Base-by-base conservation (phyloP, 2,113 vertebrate species). In the Tylochromis polylepis region DNA sequence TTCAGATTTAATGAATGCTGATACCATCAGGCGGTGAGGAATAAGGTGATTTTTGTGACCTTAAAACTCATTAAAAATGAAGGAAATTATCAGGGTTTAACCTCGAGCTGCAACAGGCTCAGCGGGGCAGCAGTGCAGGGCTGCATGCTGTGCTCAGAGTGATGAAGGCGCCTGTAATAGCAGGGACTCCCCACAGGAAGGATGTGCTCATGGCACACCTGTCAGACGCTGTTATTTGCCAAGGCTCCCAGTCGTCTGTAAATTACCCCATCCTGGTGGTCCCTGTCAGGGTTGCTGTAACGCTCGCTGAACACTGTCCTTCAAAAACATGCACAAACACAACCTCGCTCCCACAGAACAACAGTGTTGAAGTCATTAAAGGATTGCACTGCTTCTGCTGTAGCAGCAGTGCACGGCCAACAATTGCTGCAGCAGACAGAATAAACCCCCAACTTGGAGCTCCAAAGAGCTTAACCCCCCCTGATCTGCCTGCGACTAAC, bases 201-300 rank as follows among this genome's bases (percentile, higher is more conserved):
- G 85, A 91, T 79, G 86, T 82, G 87, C 80, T 87, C 84, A 77
- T 80, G 82, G 89, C 86, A 82, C 93, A 93, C 94, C 91, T 95
- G 94, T 94, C 94, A 94, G 91, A 93, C 88, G 3, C 31, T 90
- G 91, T 93, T 93, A 94, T 94, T 94, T 94, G 93, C 87, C 83
- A 58, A 89, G 88, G 85, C 92, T 93, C 65, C 85, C 87, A 88
- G 92, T 88, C 82, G 84, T 89, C 93, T 89, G 91, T 78, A 93
- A 89, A 93, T 87, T 77, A 90, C 84, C 70, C 88, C 77, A 14
- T 85, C 70, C 80, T 88, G 93, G 91, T 93, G 87, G 88, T 92
- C 91, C 20, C 77, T 87, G 82, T 91, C 90, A 62, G 75, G 62
- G 87, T 83, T 82, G 22, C 77, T 79, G 90, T 84, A 46, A 70